Base-by-base conservation (phyloP, 2,113 vertebrate species). In the Vimba vimba region DNA sequence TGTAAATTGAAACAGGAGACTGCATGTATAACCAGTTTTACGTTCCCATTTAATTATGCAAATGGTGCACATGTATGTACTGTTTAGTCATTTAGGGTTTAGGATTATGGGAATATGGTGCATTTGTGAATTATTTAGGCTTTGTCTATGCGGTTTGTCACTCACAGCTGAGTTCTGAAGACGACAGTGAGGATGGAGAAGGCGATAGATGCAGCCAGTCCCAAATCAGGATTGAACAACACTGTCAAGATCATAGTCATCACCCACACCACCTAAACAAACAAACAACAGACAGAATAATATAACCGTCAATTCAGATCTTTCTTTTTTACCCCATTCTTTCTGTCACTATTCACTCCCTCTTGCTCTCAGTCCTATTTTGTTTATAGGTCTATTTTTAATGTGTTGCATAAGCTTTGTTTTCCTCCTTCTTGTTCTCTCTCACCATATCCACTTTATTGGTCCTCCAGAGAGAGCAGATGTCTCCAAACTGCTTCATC, bases 131-230 rank as follows among this genome's bases (percentile, higher is more conserved):
- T 21, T 30, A 17, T 68, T 57, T n/a, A 33, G 4, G 21, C 64
- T 47, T 30, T 33, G 3, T 39, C 23, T 76, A 93, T 55, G 47
- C n/a, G 39, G 23, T 39, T 52, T 87, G 27, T 50, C 21, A 92
- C 66, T 96, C 91, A 99, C 98, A 97, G 91, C 91, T 99, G 98
- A 1, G 94, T 97, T 87, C 96, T 97, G 93, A 99, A 94, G 93
- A 99, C 96, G 88, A 99, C 92, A 0, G 96, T 97, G 85, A 99
- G 93, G 86, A 99, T 91, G 47, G 96, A 94, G 47, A 99, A 99
- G 60, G 75, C 95, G 36, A 99, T 89, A 0, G 98, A 94, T 8
- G 91, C 95, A 0, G 87, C 97, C 90, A 99, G 94, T 43, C 98
- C 98, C 0, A 99, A 45, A 91, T 98, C 97, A 90, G 97, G 91